These are phyloP conservation scores for Dryococelus australis DNA, from an alignment of 2,888 invertebrate genomes.

Conservation along the genomic window DNA sequence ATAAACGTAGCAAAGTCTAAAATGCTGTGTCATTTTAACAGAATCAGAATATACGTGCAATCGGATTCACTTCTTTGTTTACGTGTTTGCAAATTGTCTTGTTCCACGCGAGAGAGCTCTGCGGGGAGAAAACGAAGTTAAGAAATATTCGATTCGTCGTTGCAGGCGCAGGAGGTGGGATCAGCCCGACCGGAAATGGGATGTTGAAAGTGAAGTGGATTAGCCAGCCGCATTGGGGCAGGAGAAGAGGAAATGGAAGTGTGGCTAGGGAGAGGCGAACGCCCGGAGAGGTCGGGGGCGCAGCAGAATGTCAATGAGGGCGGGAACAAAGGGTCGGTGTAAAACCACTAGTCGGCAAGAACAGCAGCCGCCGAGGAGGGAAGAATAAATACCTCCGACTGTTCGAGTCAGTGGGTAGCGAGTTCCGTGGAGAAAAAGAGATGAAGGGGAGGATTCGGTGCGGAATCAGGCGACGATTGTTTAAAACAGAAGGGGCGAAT, in stretches of 20 bases:
- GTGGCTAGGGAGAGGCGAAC: neutral
- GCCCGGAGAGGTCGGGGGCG: neutral
- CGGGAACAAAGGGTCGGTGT: neutral
- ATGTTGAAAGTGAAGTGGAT: slow-evolving; percentile 11
- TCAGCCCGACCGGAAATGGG: slow-evolving; percentile 3
- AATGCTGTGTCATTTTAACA: too few species aligned
- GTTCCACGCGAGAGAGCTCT: neutral
- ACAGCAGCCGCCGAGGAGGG: too few species aligned
- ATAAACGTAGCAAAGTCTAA: too few species aligned
- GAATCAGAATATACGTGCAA: too few species aligned
- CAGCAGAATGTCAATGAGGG: neutral
- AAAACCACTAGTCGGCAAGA: neutral
- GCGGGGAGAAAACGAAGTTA: neutral
- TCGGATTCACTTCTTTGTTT: neutral
- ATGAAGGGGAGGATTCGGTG: neutral
- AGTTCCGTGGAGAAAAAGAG: neutral
- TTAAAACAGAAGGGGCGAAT: neutral
- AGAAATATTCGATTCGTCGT: neutral
- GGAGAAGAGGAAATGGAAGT: neutral
- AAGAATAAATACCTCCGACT: neutral
- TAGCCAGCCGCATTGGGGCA: neutral
- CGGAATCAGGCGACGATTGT: neutral
- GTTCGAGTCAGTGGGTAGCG: neutral
- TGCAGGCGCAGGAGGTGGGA: neutral
- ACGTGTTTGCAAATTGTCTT: neutral